Conservation (phyloP, 2,797 vertebrate species). For the Macropodus opercularis region DNA sequence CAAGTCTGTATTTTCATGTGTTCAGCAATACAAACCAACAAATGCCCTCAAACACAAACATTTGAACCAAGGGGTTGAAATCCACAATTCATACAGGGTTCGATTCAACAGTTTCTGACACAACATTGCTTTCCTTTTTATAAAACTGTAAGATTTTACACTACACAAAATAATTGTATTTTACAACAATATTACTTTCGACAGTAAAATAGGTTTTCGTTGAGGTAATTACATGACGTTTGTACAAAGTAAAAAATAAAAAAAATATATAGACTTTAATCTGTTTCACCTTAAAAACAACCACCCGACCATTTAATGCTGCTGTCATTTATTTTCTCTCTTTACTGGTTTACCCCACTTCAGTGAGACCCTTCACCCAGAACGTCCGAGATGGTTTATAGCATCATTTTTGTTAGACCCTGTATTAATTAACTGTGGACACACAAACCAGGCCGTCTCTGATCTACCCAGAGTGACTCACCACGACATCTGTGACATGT, state of each 20-base stretch:
- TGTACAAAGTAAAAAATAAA: slow-evolving; percentile 82
- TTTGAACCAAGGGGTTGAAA: slow-evolving; percentile 49
- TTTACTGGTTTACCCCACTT: slow-evolving; percentile 39
- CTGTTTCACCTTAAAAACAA: slow-evolving; percentile 61
- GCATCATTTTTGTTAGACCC: slow-evolving; percentile 13
- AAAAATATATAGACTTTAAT: slow-evolving; percentile 70
- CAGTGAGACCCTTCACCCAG: slow-evolving; percentile 35
- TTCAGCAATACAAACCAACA: slow-evolving; percentile 36
- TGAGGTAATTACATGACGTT: slow-evolving; percentile 85
- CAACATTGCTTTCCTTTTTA: slow-evolving; percentile 72
- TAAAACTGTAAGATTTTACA: slow-evolving; percentile 82
- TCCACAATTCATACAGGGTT: slow-evolving; percentile 68
- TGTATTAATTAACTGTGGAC: not conserved
- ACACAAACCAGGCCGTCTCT: not conserved
- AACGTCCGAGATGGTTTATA: slow-evolving; percentile 2
- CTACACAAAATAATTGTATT: slow-evolving; percentile 84
- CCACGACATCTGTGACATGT: slow-evolving; percentile 19
- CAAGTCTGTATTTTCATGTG: slow-evolving; percentile 23
- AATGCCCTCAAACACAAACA: slow-evolving; percentile 62
- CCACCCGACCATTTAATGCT: slow-evolving; percentile 40
- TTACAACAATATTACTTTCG: slow-evolving; percentile 83
- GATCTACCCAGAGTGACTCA: not conserved
- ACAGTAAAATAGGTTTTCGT: slow-evolving; percentile 85
- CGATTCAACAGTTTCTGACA: slow-evolving; percentile 67
- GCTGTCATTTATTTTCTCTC: slow-evolving; percentile 17